phyloP scores from a whole-genome alignment of 2,888 invertebrate species.

The Escarpia spicata region DNA sequence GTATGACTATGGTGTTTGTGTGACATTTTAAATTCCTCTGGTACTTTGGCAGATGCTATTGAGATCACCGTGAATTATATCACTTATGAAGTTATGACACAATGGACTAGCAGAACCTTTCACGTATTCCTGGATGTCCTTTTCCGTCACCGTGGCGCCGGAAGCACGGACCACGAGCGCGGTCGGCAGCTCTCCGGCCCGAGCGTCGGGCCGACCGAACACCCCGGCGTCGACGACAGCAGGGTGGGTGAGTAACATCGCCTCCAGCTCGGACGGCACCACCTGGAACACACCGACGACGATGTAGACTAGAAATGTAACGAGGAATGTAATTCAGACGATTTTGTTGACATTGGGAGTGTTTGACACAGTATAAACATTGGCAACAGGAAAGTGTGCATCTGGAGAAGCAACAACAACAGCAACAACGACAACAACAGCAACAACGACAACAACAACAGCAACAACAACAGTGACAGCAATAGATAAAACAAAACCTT shows the following conservation, averaged over 20 bases:
- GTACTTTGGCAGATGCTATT: not conserved
- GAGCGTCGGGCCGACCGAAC: conserved; percentile 19
- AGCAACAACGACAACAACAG: no score
- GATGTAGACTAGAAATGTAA: not conserved
- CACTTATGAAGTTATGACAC: not conserved
- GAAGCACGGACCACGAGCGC: conserved; percentile 29
- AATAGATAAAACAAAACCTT: no score
- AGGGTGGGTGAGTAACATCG: not conserved
- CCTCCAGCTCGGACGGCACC: conserved; percentile 14
- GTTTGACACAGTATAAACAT: not conserved
- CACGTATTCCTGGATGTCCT: conserved; percentile 24
- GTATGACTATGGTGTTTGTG: not conserved
- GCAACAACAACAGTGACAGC: no score
- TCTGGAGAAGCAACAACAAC: no score
- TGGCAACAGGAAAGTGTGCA: no score
- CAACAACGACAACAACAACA: no score
- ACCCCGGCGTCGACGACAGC: conserved; percentile 14
- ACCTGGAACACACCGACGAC: conserved; percentile 2
- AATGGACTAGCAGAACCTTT: not conserved
- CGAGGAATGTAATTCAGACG: not conserved
- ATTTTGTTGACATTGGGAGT: not conserved
- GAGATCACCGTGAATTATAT: not conserved
- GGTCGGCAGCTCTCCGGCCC: conserved; percentile 30
- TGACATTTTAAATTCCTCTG: not conserved
- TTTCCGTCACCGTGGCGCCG: conserved; percentile 18